A percentile compares a stretch with the other conserved stretches of the same genome.
Evolutionary conservation across 2,797 vertebrate species (phyloP).

Genomic region (Phataginus tricuspis): DNA sequence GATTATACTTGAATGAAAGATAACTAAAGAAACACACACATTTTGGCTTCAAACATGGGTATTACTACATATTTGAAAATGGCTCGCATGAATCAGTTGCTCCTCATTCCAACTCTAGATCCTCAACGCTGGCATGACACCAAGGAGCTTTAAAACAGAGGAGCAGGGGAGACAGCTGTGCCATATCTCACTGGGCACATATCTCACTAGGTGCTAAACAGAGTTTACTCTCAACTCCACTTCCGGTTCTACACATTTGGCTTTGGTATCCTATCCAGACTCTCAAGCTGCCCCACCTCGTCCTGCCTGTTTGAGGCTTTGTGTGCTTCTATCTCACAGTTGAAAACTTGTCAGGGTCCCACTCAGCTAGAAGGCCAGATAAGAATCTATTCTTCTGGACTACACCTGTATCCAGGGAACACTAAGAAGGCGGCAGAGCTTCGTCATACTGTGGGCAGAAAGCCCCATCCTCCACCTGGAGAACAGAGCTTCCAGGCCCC

Average conservation of each 20-base stretch:
- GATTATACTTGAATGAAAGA: slow-evolving; percentile 76
- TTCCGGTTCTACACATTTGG: background rate
- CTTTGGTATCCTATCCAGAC: background rate
- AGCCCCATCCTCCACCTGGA: background rate
- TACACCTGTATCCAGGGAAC: background rate
- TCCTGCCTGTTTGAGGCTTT: background rate
- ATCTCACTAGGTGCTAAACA: background rate
- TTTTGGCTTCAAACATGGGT: slow-evolving; percentile 69
- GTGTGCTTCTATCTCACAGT: background rate
- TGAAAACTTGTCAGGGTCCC: background rate
- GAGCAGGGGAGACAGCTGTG: background rate
- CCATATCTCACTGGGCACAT: background rate
- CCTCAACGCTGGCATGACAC: background rate
- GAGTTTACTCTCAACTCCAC: background rate
- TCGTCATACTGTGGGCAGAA: background rate
- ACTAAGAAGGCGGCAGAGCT: background rate
- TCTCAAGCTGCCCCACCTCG: background rate
- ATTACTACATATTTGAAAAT: slow-evolving; percentile 86
- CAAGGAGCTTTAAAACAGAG: background rate
- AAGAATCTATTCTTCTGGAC: slow-evolving; percentile 15
- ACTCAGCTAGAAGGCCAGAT: background rate
- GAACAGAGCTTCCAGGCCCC: background rate
- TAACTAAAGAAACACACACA: slow-evolving; percentile 74
- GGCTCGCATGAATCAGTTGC: slow-evolving; percentile 85
- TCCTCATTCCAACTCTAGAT: background rate